Conservation (phyloP, 1,140 invertebrate species). For the Myzus persicae region DNA sequence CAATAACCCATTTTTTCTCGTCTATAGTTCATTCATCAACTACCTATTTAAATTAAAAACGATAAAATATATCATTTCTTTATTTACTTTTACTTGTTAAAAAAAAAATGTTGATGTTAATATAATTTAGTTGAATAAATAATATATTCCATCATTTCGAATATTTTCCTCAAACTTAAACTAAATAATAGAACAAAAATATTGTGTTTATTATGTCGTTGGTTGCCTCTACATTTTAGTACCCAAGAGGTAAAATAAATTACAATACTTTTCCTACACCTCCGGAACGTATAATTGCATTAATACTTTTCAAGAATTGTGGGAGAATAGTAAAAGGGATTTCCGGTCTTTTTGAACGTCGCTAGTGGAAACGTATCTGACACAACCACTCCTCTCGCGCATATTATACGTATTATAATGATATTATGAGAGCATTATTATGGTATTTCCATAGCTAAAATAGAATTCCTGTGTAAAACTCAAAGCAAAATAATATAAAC, state of each 20-base stretch:
- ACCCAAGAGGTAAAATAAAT: background rate
- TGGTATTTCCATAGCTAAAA: background rate
- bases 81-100: background rate
- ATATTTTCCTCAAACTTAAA: background rate
- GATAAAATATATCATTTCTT: background rate
- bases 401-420: background rate
- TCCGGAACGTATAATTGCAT: constrained; percentile 45
- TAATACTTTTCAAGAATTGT: constrained; percentile 21
- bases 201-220: background rate
- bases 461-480: background rate
- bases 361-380: background rate
- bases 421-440: constrained; percentile 24
- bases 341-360: constrained; percentile 26
- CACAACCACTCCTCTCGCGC: background rate
- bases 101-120: background rate
- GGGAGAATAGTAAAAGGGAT: background rate
- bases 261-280: constrained; percentile 32
- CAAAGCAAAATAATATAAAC: background rate
- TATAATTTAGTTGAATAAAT: background rate
- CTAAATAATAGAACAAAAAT: background rate
- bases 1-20: background rate
- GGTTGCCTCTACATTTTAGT: background rate
- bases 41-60: background rate
- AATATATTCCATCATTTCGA: background rate
- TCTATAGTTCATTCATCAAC: background rate